Percentiles rank a stretch among this genome's conserved stretches.
phyloP scores from a whole-genome alignment of 2,113 vertebrate genomes.

The Podarcis cretensis region DNA sequence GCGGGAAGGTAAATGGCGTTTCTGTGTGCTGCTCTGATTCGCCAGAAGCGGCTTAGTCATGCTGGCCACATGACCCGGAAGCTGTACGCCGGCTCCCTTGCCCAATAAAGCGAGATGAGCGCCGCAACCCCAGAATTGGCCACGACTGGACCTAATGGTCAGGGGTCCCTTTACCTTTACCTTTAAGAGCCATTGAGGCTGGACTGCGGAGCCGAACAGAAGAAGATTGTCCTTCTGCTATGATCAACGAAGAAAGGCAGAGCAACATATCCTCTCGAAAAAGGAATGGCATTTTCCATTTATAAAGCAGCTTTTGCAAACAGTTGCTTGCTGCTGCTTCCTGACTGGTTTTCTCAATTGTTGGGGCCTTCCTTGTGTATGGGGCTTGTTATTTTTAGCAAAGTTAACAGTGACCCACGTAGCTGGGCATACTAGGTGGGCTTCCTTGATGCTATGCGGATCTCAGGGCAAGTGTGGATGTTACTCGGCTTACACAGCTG shows the following conservation, averaged over 20 bases:
- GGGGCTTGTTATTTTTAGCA: conserved; percentile 61
- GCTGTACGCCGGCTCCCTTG: too few relatives aligned
- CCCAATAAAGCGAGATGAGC: too few relatives aligned
- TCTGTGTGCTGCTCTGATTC: too few relatives aligned
- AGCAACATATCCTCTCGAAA: conserved; percentile 47
- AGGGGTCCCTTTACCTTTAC: too few relatives aligned
- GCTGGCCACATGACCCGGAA: too few relatives aligned
- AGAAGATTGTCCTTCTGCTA: conserved; percentile 42
- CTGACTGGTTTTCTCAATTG: conserved; percentile 25
- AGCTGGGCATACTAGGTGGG: conserved; percentile 60
- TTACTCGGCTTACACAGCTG: conserved; percentile 76
- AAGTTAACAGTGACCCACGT: conserved; percentile 61
- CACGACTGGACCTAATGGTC: too few relatives aligned
- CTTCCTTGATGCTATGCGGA: conserved; percentile 50
- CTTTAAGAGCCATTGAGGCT: neutral
- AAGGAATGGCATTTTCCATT: conserved; percentile 46
- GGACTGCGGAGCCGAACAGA: conserved; percentile 16
- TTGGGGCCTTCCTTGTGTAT: conserved; percentile 13
- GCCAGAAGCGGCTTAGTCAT: too few relatives aligned
- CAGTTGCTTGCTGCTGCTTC: conserved; percentile 15
- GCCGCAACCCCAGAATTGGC: too few relatives aligned
- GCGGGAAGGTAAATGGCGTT: too few relatives aligned
- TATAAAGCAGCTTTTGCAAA: conserved; percentile 52
- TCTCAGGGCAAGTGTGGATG: conserved; percentile 53
- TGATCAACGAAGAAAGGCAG: conserved; percentile 38